phyloP scores from a whole-genome alignment of 2,113 vertebrate genomes.

The Etia nguti region DNA sequence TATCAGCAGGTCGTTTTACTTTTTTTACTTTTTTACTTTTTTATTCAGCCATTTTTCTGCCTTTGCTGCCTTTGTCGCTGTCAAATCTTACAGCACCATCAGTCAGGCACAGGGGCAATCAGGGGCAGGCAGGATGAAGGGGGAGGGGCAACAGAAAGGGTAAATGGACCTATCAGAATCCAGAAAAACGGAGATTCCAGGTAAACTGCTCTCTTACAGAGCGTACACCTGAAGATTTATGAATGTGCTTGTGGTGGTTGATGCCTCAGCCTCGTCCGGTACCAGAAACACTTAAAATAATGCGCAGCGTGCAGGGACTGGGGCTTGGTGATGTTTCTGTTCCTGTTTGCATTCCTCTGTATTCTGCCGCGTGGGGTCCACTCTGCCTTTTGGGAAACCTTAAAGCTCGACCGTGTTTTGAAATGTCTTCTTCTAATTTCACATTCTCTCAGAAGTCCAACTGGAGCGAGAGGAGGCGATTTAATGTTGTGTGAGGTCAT shows the following conservation, averaged over 20 bases:
- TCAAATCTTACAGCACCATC: neutral
- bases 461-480: neutral
- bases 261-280: neutral
- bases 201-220: neutral
- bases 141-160: neutral
- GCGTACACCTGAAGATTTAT: neutral
- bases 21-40: neutral
- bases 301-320: neutral
- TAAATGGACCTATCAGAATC: neutral
- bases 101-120: neutral
- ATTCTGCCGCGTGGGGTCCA: neutral
- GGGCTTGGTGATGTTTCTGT: neutral
- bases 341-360: neutral
- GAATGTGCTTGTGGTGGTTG: neutral
- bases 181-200: neutral
- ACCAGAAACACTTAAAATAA: neutral
- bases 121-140: neutral
- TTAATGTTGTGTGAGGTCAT: neutral
- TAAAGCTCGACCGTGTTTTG: neutral
- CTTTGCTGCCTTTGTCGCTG: too few species aligned
- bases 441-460: conserved; percentile 6
- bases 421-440: neutral
- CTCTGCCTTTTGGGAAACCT: neutral
- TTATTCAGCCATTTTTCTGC: neutral
- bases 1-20: neutral